Evolutionary conservation across 2,113 vertebrate genomes (phyloP).

Genomic region (Erinaceus europaeus): DNA sequence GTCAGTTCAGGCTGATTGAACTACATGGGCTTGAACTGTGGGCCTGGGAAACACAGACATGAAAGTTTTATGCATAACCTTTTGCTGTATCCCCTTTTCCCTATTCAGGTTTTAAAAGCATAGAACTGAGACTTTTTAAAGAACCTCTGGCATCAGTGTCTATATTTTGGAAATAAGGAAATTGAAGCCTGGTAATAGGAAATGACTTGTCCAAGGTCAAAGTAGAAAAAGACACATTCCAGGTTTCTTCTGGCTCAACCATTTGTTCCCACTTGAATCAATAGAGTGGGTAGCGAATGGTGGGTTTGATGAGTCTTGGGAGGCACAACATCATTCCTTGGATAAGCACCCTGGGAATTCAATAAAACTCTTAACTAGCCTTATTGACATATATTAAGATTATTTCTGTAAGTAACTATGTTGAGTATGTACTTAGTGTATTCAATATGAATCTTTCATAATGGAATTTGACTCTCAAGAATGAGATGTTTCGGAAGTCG

Average conservation of each 20-base stretch:
- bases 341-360: conserved; percentile 17
- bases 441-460: conserved; percentile 49
- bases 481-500: background rate
- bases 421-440: no score
- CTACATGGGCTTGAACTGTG: no score
- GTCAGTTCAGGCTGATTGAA: no score
- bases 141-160: background rate
- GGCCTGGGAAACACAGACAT: no score
- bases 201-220: conserved; percentile 21
- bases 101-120: background rate
- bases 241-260: conserved; percentile 7
- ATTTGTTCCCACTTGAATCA: conserved; percentile 12
- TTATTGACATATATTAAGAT: conserved; percentile 27
- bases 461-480: conserved; percentile 42
- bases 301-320: conserved; percentile 18
- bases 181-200: conserved; percentile 17
- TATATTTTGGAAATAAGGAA: conserved; percentile 25
- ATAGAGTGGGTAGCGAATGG: background rate
- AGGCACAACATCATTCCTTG: background rate
- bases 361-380: conserved; percentile 22
- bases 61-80: no score
- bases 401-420: background rate
- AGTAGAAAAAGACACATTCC: background rate
- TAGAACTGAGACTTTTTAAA: background rate
- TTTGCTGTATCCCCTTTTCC: no score